A percentile compares a stretch with the other conserved stretches of the same genome.
phyloP scores from a whole-genome alignment of 2,888 invertebrate genomes.

The Callyntrura sp. region DNA sequence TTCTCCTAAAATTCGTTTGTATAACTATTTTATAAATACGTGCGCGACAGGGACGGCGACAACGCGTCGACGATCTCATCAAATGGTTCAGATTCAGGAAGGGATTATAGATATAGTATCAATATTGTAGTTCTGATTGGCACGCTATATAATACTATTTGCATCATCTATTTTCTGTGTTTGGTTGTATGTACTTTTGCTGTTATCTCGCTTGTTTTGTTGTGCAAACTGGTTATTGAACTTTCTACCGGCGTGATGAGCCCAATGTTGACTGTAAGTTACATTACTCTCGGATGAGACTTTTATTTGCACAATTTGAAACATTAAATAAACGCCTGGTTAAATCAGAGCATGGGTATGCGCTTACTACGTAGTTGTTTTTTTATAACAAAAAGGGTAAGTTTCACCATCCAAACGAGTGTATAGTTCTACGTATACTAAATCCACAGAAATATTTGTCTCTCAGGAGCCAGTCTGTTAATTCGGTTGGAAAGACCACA shows the following conservation, averaged over 20 bases:
- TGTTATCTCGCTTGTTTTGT: conserved; percentile 69
- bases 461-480: background rate
- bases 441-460: conserved; percentile 24
- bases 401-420: background rate
- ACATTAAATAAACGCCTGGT: conserved; percentile 45
- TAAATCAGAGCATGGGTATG: conserved; percentile 46
- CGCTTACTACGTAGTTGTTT: conserved; percentile 39
- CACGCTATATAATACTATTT: conserved; percentile 1
- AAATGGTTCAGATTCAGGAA: conserved; percentile 56
- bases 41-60: background rate
- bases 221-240: conserved; percentile 74
- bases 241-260: conserved; percentile 37
- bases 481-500: conserved; percentile 1
- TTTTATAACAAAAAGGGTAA: background rate
- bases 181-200: conserved; percentile 14
- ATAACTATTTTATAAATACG: background rate
- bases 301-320: conserved; percentile 59
- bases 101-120: conserved; percentile 67
- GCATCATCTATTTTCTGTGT: conserved; percentile 42
- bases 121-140: conserved; percentile 36
- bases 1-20: background rate
- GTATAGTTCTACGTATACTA: conserved; percentile 19
- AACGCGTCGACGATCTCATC: conserved; percentile 27
- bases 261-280: conserved; percentile 6
- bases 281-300: conserved; percentile 11